Conservation (phyloP, 2,797 vertebrate species). For the Steatocranus sp. region DNA sequence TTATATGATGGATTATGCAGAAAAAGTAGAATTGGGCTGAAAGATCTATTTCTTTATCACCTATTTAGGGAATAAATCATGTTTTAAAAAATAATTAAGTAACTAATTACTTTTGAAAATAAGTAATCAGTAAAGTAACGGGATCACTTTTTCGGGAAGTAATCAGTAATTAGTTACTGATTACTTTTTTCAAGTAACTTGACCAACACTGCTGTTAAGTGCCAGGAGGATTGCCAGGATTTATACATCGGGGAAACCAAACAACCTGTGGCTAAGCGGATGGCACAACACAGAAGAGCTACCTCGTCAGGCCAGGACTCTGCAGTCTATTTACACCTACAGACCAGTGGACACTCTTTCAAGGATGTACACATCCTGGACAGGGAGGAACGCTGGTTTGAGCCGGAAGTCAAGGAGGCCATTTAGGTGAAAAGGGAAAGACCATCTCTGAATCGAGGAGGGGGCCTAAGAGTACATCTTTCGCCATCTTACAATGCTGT, state of each 20-base stretch:
- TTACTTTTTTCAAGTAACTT: too few relatives aligned
- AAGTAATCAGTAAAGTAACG: too few relatives aligned
- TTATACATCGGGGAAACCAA: accelerated
- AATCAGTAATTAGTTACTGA: too few relatives aligned
- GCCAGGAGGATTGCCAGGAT: background rate
- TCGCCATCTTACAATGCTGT: accelerated
- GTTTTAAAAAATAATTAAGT: too few relatives aligned
- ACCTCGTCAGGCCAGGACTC: background rate
- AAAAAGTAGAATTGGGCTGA: too few relatives aligned
- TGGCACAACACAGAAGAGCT: background rate
- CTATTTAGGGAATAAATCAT: too few relatives aligned
- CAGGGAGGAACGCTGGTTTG: accelerated
- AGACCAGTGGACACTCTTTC: accelerated
- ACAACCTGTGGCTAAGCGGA: accelerated
- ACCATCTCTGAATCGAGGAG: background rate
- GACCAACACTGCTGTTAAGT: background rate
- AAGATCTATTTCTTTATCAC: too few relatives aligned
- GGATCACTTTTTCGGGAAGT: too few relatives aligned
- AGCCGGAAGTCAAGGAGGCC: accelerated
- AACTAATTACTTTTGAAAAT: too few relatives aligned
- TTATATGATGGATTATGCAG: too few relatives aligned
- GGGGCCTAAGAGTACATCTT: background rate
- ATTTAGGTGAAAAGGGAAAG: background rate
- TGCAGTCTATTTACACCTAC: background rate
- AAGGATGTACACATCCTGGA: background rate